These are phyloP conservation scores for Illadopsis cleaveri DNA, from an alignment of 2,113 vertebrate species.

Conservation along the genomic window DNA sequence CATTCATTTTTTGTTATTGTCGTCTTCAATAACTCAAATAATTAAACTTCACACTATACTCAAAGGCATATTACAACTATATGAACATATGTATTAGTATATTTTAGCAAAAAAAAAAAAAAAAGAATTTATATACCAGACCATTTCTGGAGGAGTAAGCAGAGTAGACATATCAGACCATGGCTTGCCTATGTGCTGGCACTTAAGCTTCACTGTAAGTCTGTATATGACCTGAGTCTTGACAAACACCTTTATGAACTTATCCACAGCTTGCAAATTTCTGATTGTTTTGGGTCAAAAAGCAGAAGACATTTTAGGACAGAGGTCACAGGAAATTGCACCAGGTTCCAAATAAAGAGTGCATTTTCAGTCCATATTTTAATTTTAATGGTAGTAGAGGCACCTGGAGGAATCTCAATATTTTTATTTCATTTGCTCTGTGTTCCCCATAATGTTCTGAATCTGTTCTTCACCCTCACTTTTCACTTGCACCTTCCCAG, in stretches of 20 bases:
- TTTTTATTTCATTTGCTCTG: neutral
- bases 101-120: too few relatives aligned
- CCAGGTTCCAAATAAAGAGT: neutral
- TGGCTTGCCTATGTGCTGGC: rapidly evolving
- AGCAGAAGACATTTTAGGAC: neutral
- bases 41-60: neutral
- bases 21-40: neutral
- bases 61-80: neutral
- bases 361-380: neutral
- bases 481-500: neutral
- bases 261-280: neutral
- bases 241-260: neutral
- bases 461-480: neutral
- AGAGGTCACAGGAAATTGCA: neutral
- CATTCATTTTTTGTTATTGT: neutral
- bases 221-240: neutral
- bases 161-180: neutral
- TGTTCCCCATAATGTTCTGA: neutral
- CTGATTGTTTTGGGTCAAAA: neutral
- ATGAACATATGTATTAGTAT: neutral
- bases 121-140: neutral
- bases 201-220: neutral
- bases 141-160: neutral
- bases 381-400: neutral
- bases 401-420: neutral